Conservation (phyloP, 2,888 invertebrate genomes). For the Habrosyne pyritoides region DNA sequence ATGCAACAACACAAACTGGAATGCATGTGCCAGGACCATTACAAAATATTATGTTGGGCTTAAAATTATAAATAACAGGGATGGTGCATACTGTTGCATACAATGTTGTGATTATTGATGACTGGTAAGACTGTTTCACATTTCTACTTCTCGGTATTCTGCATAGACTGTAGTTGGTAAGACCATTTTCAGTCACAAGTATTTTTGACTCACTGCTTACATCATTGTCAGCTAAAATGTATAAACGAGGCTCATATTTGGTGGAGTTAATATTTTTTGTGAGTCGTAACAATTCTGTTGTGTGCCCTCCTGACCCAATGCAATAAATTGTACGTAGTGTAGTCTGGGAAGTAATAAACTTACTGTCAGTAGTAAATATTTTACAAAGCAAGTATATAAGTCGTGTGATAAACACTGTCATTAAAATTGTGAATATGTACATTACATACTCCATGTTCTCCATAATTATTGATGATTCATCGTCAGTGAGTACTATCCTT, state of each 20-base stretch:
- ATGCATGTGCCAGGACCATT: conserved; percentile 99
- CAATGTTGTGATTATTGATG: conserved; percentile 91
- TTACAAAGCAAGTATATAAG: conserved; percentile 45
- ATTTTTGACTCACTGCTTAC: conserved; percentile 89
- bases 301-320: conserved; percentile 95
- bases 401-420: conserved; percentile 37
- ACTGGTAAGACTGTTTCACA: conserved; percentile 93
- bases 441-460: conserved; percentile 3
- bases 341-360: conserved; percentile 35
- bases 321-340: conserved; percentile 83
- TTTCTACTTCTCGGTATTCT: conserved; percentile 92
- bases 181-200: conserved; percentile 68
- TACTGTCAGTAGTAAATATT: conserved; percentile 50
- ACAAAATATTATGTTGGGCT: conserved; percentile 92
- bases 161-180: conserved; percentile 72
- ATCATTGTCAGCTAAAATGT: conserved; percentile 91
- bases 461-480: background rate
- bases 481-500: too few species aligned
- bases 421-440: conserved; percentile 15
- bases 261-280: conserved; percentile 84
- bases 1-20: conserved; percentile 92
- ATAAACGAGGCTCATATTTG: conserved; percentile 89
- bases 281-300: conserved; percentile 95
- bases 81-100: conserved; percentile 87
- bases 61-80: conserved; percentile 86